Evolutionary conservation across 2,113 vertebrate species (phyloP).

Genomic region (Austrofundulus limnaeus): DNA sequence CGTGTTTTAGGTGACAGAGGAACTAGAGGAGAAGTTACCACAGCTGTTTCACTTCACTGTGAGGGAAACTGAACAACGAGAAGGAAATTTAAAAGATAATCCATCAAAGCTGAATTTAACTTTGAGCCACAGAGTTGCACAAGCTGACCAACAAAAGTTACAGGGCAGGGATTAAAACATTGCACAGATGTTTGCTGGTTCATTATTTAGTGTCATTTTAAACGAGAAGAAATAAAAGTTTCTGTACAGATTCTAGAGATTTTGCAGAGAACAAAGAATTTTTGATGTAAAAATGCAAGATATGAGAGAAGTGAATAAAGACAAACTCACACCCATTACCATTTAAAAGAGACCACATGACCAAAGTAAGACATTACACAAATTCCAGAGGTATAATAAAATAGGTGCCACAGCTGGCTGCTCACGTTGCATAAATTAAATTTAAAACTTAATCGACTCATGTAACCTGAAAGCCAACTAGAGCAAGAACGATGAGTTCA

Average conservation of each 20-base stretch:
- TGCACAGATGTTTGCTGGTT: background rate
- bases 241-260: background rate
- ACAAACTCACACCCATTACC: background rate
- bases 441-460: background rate
- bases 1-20: background rate
- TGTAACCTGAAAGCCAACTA: slow-evolving; percentile 7
- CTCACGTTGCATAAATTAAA: too few species aligned
- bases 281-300: background rate
- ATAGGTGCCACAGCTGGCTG: slow-evolving; percentile 13
- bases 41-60: background rate
- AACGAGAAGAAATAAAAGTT: background rate
- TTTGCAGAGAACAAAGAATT: too few species aligned
- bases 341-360: slow-evolving; percentile 18
- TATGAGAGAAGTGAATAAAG: background rate
- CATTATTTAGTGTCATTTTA: background rate
- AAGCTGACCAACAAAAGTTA: background rate
- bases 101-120: background rate
- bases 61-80: background rate
- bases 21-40: background rate
- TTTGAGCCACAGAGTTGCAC: slow-evolving; percentile 2
- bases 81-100: too few species aligned
- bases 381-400: slow-evolving; percentile 33
- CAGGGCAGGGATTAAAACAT: background rate
- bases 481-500: slow-evolving; percentile 2
- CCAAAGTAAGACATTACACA: slow-evolving; percentile 18